phyloP scores from a whole-genome alignment of 2,888 invertebrate genomes.

The Punctoribates punctum region DNA sequence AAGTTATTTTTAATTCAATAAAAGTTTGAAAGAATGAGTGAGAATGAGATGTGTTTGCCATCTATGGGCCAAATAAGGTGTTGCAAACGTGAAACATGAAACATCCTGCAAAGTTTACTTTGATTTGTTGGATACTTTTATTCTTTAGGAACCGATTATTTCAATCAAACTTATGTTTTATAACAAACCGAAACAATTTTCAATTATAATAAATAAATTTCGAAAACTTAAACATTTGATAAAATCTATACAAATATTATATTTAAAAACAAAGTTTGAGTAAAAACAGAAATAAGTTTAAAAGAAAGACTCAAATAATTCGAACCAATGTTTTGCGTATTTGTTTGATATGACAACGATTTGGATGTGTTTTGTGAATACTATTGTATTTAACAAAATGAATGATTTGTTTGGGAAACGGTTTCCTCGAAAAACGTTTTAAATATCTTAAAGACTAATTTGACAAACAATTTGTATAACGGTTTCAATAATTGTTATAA shows the following conservation, averaged over 20 bases:
- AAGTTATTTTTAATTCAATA: no score
- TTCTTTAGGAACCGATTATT: not conserved
- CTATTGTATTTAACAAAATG: constrained; percentile 1
- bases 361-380: not conserved
- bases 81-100: no score
- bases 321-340: constrained; percentile 2
- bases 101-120: not conserved
- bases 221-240: not conserved
- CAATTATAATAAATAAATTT: not conserved
- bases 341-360: constrained; percentile 3
- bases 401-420: not conserved
- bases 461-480: constrained; percentile 6
- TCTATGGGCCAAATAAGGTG: no score
- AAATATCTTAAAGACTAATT: constrained; percentile 1
- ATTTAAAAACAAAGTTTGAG: not conserved
- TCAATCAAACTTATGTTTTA: not conserved
- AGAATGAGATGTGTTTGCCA: no score
- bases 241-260: not conserved
- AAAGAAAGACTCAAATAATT: constrained; percentile 6
- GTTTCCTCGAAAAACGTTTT: not conserved
- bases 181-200: not conserved
- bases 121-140: not conserved
- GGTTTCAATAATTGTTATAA: not conserved
- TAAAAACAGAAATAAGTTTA: not conserved
- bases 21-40: no score